Evolutionary conservation across 2,113 vertebrate species (phyloP), one percentile per base, ranked within the genome.

Genomic region (Channa argus): DNA sequence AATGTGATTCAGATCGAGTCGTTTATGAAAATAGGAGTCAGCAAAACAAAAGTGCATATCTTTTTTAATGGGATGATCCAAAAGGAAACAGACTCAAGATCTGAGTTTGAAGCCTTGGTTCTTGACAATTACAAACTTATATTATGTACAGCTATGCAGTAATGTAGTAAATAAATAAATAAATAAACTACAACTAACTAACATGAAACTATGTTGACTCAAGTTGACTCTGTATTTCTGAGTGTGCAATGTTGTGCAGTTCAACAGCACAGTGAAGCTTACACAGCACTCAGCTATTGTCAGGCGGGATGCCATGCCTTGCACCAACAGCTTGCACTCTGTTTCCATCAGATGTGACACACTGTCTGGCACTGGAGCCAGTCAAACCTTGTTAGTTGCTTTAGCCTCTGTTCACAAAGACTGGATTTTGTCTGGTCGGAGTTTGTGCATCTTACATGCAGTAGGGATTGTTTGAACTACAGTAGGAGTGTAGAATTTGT

Each of bases 361-460:
- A 53, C 77, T 68, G 77, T 78, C 53, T 82, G 66, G 72, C 70
- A 63, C 60, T 60, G 66, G 64, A 88, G 74, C 77, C 77, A 72
- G 49, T 79, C 78, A 89, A 79, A 82, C 70, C 67, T 10, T 70
- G 77, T 88, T 76, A 85, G 59, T 54, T 44, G 63, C 72, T 77
- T 83, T 64, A 74, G 60, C 69, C 65, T 34, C 43, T 78, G 76
- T 85, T 89, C 80, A 70, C 74, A 83, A 63, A 80, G 71, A 77
- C 71, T 63, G 76, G 71, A 70, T 82, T 77, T 82, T 82, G 81
- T 85, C 73, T 70, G 73, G 51, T 85, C 61, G 72, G 51, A 71
- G 72, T 77, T 65, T 59, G 39, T 77, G 71, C 61, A 55, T 80
- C 47, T 55, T 69, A 70, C 56, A 78, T 80, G 56, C 49, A 12